phyloP scores from a whole-genome alignment of 2,113 vertebrate genomes.

The Upupa epops region DNA sequence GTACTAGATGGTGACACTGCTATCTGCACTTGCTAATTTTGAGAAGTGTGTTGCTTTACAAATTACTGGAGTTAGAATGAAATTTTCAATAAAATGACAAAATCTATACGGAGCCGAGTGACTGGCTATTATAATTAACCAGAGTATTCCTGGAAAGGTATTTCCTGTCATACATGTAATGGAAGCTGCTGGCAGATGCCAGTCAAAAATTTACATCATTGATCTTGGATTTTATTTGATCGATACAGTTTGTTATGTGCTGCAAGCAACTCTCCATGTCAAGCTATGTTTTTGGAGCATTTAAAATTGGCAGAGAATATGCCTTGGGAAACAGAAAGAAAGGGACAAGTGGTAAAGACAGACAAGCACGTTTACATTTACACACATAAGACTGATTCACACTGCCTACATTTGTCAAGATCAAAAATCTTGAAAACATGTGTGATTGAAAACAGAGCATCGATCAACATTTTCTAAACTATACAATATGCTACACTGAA shows the following conservation, averaged over 20 bases:
- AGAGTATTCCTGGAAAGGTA: neutral
- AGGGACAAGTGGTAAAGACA: slow-evolving; percentile 54
- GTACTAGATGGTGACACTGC: neutral
- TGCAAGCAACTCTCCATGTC: neutral
- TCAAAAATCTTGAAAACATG: neutral
- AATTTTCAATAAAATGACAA: neutral
- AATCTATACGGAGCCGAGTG: neutral
- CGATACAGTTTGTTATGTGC: slow-evolving; percentile 28
- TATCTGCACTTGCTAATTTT: neutral
- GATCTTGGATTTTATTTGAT: slow-evolving; percentile 42
- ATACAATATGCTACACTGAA: neutral
- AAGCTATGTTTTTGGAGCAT: slow-evolving; percentile 4
- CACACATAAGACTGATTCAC: slow-evolving; percentile 46
- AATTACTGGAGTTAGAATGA: neutral
- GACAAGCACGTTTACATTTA: slow-evolving; percentile 18
- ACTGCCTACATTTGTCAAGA: slow-evolving; percentile 53
- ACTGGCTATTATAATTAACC: neutral
- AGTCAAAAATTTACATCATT: slow-evolving; percentile 45
- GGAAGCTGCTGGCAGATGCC: neutral
- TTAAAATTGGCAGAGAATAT: slow-evolving; percentile 23
- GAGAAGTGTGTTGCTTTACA: neutral
- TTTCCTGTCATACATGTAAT: neutral
- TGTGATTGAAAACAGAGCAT: slow-evolving; percentile 30
- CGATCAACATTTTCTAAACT: neutral
- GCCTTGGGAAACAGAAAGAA: slow-evolving; percentile 11